A percentile compares a stretch with the other conserved stretches of the same genome.
These are phyloP conservation scores for Cyrtorhinus lividipennis DNA, from an alignment of 1,140 invertebrate species.

Conservation along the genomic window DNA sequence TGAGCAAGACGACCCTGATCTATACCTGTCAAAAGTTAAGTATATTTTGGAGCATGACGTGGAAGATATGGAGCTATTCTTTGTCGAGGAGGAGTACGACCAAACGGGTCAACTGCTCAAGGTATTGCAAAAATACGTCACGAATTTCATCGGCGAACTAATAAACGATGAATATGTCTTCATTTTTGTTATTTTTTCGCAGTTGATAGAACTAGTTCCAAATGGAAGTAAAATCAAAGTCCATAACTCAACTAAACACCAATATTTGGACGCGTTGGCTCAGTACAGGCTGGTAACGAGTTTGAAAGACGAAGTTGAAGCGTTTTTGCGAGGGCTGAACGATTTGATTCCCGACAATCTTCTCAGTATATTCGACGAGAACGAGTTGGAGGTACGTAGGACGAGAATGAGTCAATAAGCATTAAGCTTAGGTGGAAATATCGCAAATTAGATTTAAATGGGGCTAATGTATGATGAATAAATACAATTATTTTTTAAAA, in stretches of 20 bases:
- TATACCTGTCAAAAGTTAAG: conserved; percentile 82
- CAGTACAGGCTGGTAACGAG: conserved; percentile 71
- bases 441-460: too few relatives aligned
- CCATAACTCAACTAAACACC: conserved; percentile 58
- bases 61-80: conserved; percentile 69
- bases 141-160: too few relatives aligned
- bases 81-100: conserved; percentile 80
- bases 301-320: conserved; percentile 70
- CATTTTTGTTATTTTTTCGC: conserved; percentile 8
- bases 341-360: conserved; percentile 84
- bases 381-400: conserved; percentile 80
- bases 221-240: conserved; percentile 55
- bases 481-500: too few relatives aligned
- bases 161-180: neutral
- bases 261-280: conserved; percentile 77
- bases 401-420: too few relatives aligned
- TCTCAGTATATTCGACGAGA: conserved; percentile 89
- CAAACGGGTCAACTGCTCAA: conserved; percentile 55
- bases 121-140: conserved; percentile 16
- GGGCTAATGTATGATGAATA: too few relatives aligned
- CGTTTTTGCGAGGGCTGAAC: conserved; percentile 77
- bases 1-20: conserved; percentile 86
- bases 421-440: too few relatives aligned
- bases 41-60: conserved; percentile 84
- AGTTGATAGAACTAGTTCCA: conserved; percentile 56